Conservation (phyloP, 2,113 vertebrate genomes). For the Verasper variegatus region DNA sequence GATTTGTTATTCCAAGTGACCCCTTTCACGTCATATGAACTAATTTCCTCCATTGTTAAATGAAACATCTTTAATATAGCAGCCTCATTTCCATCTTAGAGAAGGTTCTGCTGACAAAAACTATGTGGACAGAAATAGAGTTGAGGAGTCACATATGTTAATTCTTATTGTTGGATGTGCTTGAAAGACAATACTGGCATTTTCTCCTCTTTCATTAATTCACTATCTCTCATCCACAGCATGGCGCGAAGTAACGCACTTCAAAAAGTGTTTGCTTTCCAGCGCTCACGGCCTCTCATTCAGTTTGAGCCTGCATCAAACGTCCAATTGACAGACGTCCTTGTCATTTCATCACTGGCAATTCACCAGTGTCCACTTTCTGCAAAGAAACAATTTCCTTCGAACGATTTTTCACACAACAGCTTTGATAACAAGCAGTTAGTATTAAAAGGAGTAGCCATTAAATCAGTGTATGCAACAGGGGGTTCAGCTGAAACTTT, state of each 20-base stretch:
- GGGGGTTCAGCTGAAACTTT: neutral
- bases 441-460: constrained; percentile 24
- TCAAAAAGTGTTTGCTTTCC: constrained; percentile 66
- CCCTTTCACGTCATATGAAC: neutral
- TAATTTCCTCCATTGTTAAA: neutral
- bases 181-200: constrained; percentile 41
- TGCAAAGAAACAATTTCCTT: constrained; percentile 46
- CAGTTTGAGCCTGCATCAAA: constrained; percentile 62
- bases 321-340: constrained; percentile 65
- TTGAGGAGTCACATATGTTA: constrained; percentile 38
- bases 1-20: neutral
- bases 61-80: constrained; percentile 2
- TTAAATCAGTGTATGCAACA: constrained; percentile 30
- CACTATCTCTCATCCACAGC: constrained; percentile 38
- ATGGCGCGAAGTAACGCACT: constrained; percentile 58
- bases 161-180: constrained; percentile 46
- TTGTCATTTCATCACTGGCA: constrained; percentile 63
- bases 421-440: constrained; percentile 55
- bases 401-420: constrained; percentile 35
- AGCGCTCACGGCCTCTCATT: constrained; percentile 48
- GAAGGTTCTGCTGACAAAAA: constrained; percentile 11
- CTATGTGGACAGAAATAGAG: constrained; percentile 19
- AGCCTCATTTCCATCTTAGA: neutral
- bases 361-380: constrained; percentile 57
- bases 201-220: constrained; percentile 58